Base-by-base conservation (phyloP, 1,140 invertebrate species). In the Drosophila erecta region DNA sequence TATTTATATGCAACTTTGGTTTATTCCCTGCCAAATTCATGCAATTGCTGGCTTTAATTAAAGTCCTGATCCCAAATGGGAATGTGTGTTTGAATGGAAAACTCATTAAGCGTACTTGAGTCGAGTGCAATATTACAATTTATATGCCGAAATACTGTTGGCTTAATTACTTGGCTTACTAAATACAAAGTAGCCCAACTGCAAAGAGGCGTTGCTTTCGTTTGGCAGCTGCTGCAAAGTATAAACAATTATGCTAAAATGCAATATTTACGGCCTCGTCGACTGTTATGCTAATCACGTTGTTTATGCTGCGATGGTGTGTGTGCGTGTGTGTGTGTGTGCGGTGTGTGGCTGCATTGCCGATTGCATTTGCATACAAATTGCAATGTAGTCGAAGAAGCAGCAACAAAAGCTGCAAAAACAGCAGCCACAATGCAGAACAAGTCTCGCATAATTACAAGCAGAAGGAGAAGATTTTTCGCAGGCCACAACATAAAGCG, bases 241-340 rank as follows among this genome's bases (percentile, higher is more conserved):
- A 87, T 79, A 83, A 89, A 83, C 84, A 87, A 87, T 89, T 87
- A 87, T 87, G 83, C 71, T 87, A 89, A 87, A 87, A 87, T 87
- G 79, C 76, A 89, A 89, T 89, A 87, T 89, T 87, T 87, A 89
- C 72, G 79, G 76, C 79, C 83, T 83, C 65, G 27, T 71, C 74
- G 75, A 79, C 79, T 62, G 81, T 84, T 89, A 87, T 87, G 83
- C 84, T 87, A 87, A 87, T 84, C 81, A 75, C 72, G 72, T 77
- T 77, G 73, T 51, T 43, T 58, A 41, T 73, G 66, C 56, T 53
- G 47, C 24, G 24, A 40, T 41, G 35, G 15, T 33, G 22, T 66
- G 37, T 56, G 43, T 33, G 40, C 62, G 40, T 66, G 54, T 76
- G 51, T 51, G 43, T 33, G 27, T 60, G 33, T 67, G 43, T 72